Evolutionary conservation across 2,888 invertebrate species (phyloP).

Genomic region (Hymenopus coronatus): DNA sequence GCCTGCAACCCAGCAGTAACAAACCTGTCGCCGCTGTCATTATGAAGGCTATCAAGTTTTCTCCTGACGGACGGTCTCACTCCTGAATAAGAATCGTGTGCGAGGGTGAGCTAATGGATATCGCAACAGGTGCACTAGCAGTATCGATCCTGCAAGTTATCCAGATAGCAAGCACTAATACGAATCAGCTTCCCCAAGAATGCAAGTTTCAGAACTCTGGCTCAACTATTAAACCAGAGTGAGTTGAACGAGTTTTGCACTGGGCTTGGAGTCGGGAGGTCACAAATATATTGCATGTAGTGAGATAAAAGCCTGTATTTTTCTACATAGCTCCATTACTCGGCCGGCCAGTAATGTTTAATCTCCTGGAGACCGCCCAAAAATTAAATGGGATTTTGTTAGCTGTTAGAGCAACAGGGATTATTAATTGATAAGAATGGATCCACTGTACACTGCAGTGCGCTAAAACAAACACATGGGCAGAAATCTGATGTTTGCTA

Average conservation of each 20-base stretch:
- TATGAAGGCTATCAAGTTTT: not conserved
- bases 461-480: not conserved
- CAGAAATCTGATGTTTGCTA: not conserved
- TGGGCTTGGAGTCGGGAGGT: not conserved
- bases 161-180: not conserved
- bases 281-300: not conserved
- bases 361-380: not conserved
- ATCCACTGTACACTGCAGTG: not conserved
- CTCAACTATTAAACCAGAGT: not conserved
- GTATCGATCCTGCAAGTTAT: not conserved
- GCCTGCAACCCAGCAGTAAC: not conserved
- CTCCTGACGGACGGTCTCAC: not conserved
- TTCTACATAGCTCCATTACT: not conserved
- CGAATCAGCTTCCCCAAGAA: not conserved
- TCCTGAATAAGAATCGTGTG: not conserved
- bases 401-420: not conserved
- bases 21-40: not conserved
- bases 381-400: not conserved
- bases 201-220: not conserved
- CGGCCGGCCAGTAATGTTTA: not conserved
- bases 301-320: not conserved
- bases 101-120: not conserved
- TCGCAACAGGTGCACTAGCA: not conserved
- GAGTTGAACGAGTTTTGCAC: not conserved
- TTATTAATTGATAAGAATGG: not conserved